Evolutionary conservation across 2,888 invertebrate species (phyloP), one percentile per base, ranked within the genome.

Genomic region (Syritta pipiens): DNA sequence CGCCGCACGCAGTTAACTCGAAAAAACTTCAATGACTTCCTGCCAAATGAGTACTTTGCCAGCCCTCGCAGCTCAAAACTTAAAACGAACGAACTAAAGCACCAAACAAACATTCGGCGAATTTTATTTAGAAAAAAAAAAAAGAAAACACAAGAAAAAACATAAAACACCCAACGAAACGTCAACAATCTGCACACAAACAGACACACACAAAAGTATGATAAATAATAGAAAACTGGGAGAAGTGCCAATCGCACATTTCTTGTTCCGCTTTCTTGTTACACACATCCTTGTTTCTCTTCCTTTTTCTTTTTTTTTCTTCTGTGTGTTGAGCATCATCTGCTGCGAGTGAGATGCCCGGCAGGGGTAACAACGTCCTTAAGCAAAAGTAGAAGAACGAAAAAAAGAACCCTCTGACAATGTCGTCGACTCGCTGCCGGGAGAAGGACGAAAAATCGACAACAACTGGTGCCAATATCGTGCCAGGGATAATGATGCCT

Each of bases 391-490:
- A 32, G 30, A 48, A 48, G 46, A 60, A 26, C 7, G 7, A 51
- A 46, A 46, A 37, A 17, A 48, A 51, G 62, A 71, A 44, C 76
- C 59, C 37, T 69, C 53, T 69, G 75, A 75, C 76, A 59, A 30
- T 72, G 72, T 72, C 65, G 65, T 60, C 72, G 65, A 72, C 77
- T 57, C n/a, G n/a, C 26, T 79, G 74, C 60, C 49, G 62, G 74
- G 57, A 74, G 67, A n/a, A n/a, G n/a, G n/a, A n/a, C n/a, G n/a
- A 67, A 62, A 79, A 79, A 79, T 79, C 74, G 67, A 68, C 74
- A 79, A 79, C 79, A 79, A 79, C 79, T 79, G 79, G 74, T 79
- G 79, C 79, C 74, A 79, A 79, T 79, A 74, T 60, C 67, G 67
- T 79, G 74, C 67, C 44, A 44, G 44, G 74, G 74, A 79, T 74